These are phyloP conservation scores for Emydoidea blandingii DNA, from an alignment of 2,797 vertebrate genomes.

Conservation along the genomic window DNA sequence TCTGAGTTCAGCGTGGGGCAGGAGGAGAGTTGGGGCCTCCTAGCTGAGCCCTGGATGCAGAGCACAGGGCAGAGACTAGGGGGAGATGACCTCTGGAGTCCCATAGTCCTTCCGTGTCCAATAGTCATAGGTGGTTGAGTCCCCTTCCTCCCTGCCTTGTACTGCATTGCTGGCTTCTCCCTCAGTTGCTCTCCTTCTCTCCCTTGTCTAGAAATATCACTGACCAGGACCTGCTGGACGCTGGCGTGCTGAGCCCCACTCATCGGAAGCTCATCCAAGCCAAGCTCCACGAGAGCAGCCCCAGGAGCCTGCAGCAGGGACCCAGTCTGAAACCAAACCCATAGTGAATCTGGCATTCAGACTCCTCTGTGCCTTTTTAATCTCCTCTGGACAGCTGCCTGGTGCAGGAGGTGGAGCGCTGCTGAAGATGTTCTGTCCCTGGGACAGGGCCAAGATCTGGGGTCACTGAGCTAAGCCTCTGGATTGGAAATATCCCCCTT, in stretches of 20 bases:
- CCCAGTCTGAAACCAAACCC: not conserved
- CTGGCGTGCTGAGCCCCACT: conserved; percentile 83
- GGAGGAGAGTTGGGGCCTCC: not conserved
- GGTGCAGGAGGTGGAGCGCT: not conserved
- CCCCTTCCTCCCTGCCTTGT: not conserved
- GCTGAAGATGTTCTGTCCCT: accelerated
- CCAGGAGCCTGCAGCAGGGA: accelerated
- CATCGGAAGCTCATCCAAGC: conserved; percentile 31
- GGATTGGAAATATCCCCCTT: not conserved
- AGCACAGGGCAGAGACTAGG: not conserved
- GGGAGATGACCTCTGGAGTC: not conserved
- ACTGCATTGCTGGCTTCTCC: not conserved
- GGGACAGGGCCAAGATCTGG: not conserved
- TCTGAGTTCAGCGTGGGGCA: accelerated
- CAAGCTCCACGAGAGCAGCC: accelerated
- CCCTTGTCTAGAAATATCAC: conserved; percentile 84
- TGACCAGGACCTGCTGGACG: conserved; percentile 88
- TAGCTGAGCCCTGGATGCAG: not conserved
- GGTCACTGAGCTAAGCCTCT: not conserved
- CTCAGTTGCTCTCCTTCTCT: not conserved
- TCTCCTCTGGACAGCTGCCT: not conserved
- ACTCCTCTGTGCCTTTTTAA: not conserved
- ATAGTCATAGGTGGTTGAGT: not conserved
- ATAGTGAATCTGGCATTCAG: not conserved
- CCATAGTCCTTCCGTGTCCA: accelerated